Evolutionary conservation across 2,797 vertebrate genomes (phyloP).

Genomic region (Phalanger gymnotis): DNA sequence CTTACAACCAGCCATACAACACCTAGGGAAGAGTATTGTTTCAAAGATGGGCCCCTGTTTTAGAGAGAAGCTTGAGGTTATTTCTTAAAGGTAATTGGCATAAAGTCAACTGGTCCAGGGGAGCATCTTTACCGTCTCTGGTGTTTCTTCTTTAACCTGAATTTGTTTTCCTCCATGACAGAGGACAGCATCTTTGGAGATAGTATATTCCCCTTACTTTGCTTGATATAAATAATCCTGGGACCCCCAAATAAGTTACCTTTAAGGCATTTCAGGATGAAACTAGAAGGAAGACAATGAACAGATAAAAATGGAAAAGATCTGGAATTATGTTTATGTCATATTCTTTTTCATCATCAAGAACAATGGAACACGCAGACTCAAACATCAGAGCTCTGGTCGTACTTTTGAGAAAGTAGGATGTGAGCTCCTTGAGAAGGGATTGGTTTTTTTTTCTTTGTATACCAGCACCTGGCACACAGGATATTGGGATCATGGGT

Average conservation of each 20-base stretch:
- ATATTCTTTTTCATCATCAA: background rate
- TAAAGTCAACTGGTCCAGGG: background rate
- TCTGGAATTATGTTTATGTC: background rate
- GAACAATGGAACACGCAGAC: background rate
- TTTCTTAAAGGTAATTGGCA: background rate
- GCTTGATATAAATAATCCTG: background rate
- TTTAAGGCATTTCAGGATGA: background rate
- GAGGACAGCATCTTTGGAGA: background rate
- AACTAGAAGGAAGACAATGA: background rate
- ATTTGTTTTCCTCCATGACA: background rate
- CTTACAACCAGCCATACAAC: background rate
- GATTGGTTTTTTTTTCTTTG: background rate
- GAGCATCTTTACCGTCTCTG: background rate
- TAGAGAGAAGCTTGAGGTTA: background rate
- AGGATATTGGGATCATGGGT: background rate
- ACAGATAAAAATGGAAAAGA: background rate
- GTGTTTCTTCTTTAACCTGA: background rate
- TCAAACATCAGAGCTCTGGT: background rate
- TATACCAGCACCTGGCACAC: background rate
- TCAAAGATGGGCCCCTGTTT: background rate
- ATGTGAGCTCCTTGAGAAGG: background rate
- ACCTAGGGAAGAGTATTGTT: background rate
- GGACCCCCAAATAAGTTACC: background rate
- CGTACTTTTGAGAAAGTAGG: background rate
- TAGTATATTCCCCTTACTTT: background rate